phyloP scores from a whole-genome alignment of 2,888 invertebrate genomes.

The Agrochola lota region DNA sequence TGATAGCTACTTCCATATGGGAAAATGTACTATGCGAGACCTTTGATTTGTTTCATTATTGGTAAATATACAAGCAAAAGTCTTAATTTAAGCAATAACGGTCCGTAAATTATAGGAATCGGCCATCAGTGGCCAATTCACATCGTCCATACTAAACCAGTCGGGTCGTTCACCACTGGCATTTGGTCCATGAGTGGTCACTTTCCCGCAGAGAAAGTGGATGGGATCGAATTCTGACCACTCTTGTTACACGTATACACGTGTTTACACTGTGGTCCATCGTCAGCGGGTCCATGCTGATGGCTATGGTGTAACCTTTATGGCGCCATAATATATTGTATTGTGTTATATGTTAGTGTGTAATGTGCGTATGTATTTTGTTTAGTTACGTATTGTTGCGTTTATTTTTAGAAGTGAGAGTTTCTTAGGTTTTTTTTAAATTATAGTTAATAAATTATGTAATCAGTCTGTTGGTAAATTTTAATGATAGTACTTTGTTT shows the following conservation, averaged over 20 bases:
- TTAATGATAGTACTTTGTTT: neutral
- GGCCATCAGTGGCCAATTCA: constrained; percentile 67
- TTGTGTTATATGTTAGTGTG: constrained; percentile 40
- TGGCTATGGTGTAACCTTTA: constrained; percentile 59
- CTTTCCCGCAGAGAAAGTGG: constrained; percentile 89
- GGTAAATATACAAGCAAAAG: too few relatives aligned
- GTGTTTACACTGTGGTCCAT: constrained; percentile 67
- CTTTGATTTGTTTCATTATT: too few relatives aligned
- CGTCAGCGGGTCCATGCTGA: constrained; percentile 58
- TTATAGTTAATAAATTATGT: neutral
- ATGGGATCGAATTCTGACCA: constrained; percentile 75
- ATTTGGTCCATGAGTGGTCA: constrained; percentile 80
- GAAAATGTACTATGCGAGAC: too few relatives aligned
- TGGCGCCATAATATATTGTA: constrained; percentile 27
- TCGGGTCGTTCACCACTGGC: constrained; percentile 72
- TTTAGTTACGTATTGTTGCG: neutral
- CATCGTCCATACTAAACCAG: constrained; percentile 65
- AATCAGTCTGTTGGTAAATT: neutral
- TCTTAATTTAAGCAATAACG: too few relatives aligned
- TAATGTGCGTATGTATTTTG: constrained; percentile 20
- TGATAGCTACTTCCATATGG: too few relatives aligned
- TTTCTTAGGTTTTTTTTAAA: neutral
- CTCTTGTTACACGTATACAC: constrained; percentile 66
- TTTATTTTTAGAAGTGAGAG: constrained; percentile 24
- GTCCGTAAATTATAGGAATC: too few relatives aligned